These are phyloP conservation scores for Desoria tigrina DNA, from an alignment of 2,888 invertebrate genomes.

Conservation along the genomic window DNA sequence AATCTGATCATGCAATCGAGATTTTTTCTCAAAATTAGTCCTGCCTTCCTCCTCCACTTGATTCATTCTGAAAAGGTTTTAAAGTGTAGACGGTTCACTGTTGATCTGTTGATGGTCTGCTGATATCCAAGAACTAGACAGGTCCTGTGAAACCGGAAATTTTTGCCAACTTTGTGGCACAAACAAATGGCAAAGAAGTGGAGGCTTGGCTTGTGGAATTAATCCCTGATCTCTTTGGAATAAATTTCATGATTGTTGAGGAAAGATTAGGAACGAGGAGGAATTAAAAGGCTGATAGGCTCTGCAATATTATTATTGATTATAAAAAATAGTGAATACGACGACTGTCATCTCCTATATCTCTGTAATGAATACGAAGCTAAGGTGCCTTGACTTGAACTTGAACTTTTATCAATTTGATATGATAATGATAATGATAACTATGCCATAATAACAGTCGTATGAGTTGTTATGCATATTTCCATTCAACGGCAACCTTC, in stretches of 20 bases:
- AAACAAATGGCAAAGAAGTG: not conserved
- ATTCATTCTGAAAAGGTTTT: not conserved
- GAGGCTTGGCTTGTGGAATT: no score
- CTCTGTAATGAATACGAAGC: not conserved
- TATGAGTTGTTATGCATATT: not conserved
- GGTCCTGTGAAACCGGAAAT: not conserved
- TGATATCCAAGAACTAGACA: no score
- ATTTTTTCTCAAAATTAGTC: not conserved
- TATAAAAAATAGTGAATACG: no score
- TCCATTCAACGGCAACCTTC: no score
- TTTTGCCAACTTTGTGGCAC: not conserved
- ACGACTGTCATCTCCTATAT: no score
- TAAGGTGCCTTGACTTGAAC: constrained; percentile 44
- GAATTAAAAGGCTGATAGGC: no score
- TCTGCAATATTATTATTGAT: no score
- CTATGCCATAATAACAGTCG: not conserved
- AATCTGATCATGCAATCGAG: not conserved
- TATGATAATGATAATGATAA: constrained; percentile 46
- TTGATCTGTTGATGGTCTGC: no score
- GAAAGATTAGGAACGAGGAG: no score
- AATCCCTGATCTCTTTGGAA: no score
- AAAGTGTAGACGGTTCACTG: no score
- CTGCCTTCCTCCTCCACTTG: not conserved
- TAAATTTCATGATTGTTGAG: no score
- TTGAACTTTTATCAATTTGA: constrained; percentile 52